Evolutionary conservation across 2,888 invertebrate species (phyloP), one percentile per base, ranked within the genome.

Genomic region (Sinhomidia bicolor): DNA sequence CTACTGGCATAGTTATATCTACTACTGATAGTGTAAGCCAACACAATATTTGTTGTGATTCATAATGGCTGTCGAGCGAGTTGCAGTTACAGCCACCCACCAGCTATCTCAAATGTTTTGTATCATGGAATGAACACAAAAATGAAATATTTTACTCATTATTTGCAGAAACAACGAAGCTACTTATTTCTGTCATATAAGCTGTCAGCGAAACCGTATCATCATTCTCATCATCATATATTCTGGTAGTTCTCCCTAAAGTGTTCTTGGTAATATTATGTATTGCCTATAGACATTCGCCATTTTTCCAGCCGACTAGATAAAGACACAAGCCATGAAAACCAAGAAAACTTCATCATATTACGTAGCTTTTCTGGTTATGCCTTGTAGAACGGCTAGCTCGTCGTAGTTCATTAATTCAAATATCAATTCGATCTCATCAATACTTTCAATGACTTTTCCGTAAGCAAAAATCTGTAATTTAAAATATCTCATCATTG

Each of bases 61-160:
- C 36, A 36, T 36, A 36, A 32, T 29, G 32, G 32, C 29, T 4
- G 14, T 29, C 29, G 47, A 47, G n/a, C 9, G 47, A 47, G 10
- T 14, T 17, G 26, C 65, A 12, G 29, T 12, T n/a, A 26, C 65
- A 14, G 26, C 26, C 14, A 65, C 17, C 32, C 17, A 26, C 17
- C 5, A 32, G 60, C 60, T 17, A 60, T 60, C 3, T 20, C 20
- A 10, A 60, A 60, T 60, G 9, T 23, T 20, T 20, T 36, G 36
- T 36, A 36, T 36, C 26, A 17, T 10, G 4, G 6, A 14, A 29
- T 29, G 17, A 68, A 68, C 17, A 36, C 17, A 68, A 26, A 78
- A 57, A 79, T 79, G 57, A 79, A 79, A 79, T 79, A 79, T 79
- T 60, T 36, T 20, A 79, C 79, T 60, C 41, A 60, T 79, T 60